Evolutionary conservation across 2,797 vertebrate species (phyloP).

Genomic region (Semaprochilodus insignis): DNA sequence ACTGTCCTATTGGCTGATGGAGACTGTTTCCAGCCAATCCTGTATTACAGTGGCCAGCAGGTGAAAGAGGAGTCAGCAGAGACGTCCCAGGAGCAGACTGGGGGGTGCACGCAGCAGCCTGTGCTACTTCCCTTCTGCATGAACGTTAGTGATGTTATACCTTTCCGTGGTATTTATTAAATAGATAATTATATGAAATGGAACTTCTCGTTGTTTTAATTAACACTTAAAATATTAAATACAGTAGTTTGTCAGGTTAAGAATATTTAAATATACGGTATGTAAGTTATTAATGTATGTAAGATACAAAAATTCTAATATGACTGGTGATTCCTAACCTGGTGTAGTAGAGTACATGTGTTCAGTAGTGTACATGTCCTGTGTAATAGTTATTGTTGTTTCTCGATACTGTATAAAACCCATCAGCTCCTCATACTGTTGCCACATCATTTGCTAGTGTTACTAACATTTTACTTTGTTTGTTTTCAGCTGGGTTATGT

Average conservation of each 20-base stretch:
- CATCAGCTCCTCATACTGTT: background rate
- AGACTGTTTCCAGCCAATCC: conserved; percentile 91
- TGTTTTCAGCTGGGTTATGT: conserved; percentile 88
- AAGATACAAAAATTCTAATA: background rate
- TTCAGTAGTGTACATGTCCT: background rate
- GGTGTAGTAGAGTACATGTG: too few species aligned
- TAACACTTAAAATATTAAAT: too few species aligned
- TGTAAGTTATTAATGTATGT: background rate
- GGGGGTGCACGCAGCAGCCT: conserved; percentile 81
- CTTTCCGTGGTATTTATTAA: background rate
- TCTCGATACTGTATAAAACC: background rate
- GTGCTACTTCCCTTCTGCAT: conserved; percentile 86
- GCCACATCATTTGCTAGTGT: background rate
- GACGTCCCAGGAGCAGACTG: conserved; percentile 64
- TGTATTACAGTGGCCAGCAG: conserved; percentile 93
- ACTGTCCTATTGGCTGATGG: conserved; percentile 91
- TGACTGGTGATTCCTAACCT: background rate
- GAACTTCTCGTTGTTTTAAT: too few species aligned
- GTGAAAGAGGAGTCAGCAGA: conserved; percentile 66
- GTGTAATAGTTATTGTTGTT: background rate
- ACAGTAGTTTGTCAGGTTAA: too few species aligned
- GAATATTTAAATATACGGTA: background rate
- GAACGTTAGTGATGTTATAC: conserved; percentile 82
- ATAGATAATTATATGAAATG: background rate
- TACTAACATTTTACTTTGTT: conserved; percentile 17